Conservation (phyloP, 2,797 vertebrate species). For the Crocidura indochinensis region DNA sequence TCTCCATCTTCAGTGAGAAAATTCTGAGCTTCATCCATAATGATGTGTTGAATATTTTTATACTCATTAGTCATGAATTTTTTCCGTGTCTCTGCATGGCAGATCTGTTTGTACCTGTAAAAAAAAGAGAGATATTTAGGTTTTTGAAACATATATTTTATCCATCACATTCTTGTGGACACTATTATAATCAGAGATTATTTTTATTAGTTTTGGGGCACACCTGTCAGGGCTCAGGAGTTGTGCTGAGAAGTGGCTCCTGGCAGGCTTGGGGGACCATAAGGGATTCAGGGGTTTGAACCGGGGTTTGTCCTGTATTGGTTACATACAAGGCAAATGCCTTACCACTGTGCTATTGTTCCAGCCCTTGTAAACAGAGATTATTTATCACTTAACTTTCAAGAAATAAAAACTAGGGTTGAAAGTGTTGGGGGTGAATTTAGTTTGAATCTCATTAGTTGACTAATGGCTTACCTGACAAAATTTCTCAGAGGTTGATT, state of each 20-base stretch:
- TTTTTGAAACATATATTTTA: conserved; percentile 28
- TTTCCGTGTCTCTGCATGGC: conserved; percentile 77
- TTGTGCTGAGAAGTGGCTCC: too few relatives aligned
- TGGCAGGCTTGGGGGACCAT: too few relatives aligned
- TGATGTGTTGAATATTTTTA: conserved; percentile 65
- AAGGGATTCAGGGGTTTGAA: too few relatives aligned
- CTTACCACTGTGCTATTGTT: too few relatives aligned
- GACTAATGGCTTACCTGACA: conserved; percentile 80
- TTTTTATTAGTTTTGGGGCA: too few relatives aligned
- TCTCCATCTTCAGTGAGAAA: conserved; percentile 55
- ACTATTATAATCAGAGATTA: neutral
- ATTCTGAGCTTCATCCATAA: conserved; percentile 89
- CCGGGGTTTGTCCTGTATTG: too few relatives aligned
- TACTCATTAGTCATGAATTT: neutral
- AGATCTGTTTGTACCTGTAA: conserved; percentile 77
- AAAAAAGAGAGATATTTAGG: conserved; percentile 51
- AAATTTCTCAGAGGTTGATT: conserved; percentile 80
- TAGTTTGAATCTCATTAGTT: neutral
- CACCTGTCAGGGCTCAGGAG: too few relatives aligned
- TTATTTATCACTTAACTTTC: neutral
- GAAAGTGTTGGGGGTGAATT: neutral
- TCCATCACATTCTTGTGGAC: neutral
- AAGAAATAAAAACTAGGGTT: neutral
- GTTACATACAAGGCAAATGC: too few relatives aligned
- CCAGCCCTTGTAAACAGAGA: neutral